Conservation (phyloP, 2,888 invertebrate genomes). For the Junonia oenone region DNA sequence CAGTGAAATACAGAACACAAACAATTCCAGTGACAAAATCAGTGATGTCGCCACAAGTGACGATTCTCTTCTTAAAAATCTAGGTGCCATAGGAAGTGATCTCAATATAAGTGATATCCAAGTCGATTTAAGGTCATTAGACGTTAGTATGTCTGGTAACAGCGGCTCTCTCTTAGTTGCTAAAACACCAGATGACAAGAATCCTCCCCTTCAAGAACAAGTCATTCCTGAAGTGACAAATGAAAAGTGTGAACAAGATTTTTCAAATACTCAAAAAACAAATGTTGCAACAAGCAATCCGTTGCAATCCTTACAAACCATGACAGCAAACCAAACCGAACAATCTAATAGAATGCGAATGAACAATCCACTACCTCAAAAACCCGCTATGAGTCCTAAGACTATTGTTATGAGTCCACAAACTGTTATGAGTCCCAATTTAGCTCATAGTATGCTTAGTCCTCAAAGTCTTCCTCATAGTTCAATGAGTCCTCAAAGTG, state of each 20-base stretch:
- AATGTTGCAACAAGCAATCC: slow-evolving; percentile 51
- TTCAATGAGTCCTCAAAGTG: slow-evolving; percentile 70
- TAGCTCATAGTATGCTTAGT: slow-evolving; percentile 67
- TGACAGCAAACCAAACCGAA: slow-evolving; percentile 65
- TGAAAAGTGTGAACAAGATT: slow-evolving; percentile 57
- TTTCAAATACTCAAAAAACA: slow-evolving; percentile 45
- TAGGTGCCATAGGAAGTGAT: slow-evolving; percentile 80
- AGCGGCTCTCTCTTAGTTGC: slow-evolving; percentile 65
- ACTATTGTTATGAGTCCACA: slow-evolving; percentile 62
- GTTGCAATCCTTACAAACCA: slow-evolving; percentile 63
- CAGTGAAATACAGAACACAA: slow-evolving; percentile 54
- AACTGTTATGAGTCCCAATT: slow-evolving; percentile 61
- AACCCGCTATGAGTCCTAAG: slow-evolving; percentile 57
- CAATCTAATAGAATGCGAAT: slow-evolving; percentile 59
- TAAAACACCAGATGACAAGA: slow-evolving; percentile 66
- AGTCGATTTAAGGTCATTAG: slow-evolving; percentile 77
- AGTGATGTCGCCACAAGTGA: slow-evolving; percentile 76
- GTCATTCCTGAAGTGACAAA: slow-evolving; percentile 58
- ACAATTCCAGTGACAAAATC: slow-evolving; percentile 70
- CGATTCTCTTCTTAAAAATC: slow-evolving; percentile 74
- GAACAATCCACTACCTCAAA: slow-evolving; percentile 56
- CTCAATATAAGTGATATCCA: slow-evolving; percentile 79
- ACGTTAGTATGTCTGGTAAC: slow-evolving; percentile 77
- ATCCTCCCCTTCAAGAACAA: slow-evolving; percentile 61
- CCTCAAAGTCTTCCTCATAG: slow-evolving; percentile 70